Evolutionary conservation across 2,113 vertebrate genomes (phyloP), one percentile per base, ranked within the genome.

Genomic region (Ariopsis seemanni): DNA sequence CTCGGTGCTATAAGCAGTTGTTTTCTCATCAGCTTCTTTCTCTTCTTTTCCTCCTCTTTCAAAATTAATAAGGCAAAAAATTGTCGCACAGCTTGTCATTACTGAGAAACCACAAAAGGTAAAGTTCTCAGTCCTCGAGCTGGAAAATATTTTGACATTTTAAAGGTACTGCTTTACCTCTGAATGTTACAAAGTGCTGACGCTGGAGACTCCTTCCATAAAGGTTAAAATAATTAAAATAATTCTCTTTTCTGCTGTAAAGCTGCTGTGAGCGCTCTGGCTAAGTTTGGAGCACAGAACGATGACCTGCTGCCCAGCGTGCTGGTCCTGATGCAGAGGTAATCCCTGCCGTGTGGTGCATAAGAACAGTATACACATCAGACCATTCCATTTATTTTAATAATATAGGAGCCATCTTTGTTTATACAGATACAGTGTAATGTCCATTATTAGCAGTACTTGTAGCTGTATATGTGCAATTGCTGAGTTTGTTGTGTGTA

Each of bases 211-310:
- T 71, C 67, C 67, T 34, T 34, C 12, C 67, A 18, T 71, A 18
- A 71, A 71, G 12, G 5, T 30, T 67, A 67, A 25, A 42, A 42
- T 42, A 42, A 42, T 17, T 57, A 2, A 25, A 52, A 22, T 48
- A 3, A 77, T 0, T 0, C 1, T 85, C 84, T 67, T 87, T 82
- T 88, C 27, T 89, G 85, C 30, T 52, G 85, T 90, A 22, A 60
- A 99, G 98, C 98, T 74, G 98, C 98, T 1, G 98, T 99, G 80
- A 99, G 97, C 14, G 98, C 98, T 1, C 88, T 99, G 92, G 98
- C 98, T 0, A 99, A 99, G 91, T 99, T 99, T 93, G 98, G 98
- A 87, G 98, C 98, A 85, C 98, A 99, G 94, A 99, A 99, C 18
- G 98, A 99, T 63, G 97, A 95, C 85, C 95, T 99, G 83, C 97